Percentiles rank a stretch among this genome's conserved stretches.
Conservation (phyloP, 2,888 invertebrate species). For the Zaprionus lineosus region DNA sequence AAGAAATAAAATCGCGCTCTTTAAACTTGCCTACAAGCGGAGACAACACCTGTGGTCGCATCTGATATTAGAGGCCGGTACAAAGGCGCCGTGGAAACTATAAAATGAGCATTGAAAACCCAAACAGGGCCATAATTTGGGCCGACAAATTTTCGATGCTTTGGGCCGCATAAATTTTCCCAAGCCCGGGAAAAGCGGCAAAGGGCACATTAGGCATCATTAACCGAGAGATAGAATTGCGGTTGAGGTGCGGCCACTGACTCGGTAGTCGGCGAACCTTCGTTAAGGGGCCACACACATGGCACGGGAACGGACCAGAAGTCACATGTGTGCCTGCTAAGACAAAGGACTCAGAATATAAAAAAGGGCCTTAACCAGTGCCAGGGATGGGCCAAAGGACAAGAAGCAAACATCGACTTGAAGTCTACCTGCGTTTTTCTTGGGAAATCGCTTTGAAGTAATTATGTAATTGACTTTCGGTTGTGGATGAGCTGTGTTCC, state of each 20-base stretch:
- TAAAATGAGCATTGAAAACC: slow-evolving; percentile 40
- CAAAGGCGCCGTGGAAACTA: slow-evolving; percentile 57
- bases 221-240: slow-evolving; percentile 48
- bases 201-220: slow-evolving; percentile 67
- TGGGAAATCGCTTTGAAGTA: slow-evolving; percentile 69
- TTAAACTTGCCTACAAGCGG: slow-evolving; percentile 16
- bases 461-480: slow-evolving; percentile 70
- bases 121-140: slow-evolving; percentile 45
- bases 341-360: slow-evolving; percentile 7
- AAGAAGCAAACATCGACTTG: not conserved
- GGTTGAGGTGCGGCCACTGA: slow-evolving; percentile 56
- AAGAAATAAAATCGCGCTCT: slow-evolving; percentile 18
- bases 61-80: slow-evolving; percentile 6
- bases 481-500: slow-evolving; percentile 17
- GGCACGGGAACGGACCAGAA: slow-evolving; percentile 17
- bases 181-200: slow-evolving; percentile 39
- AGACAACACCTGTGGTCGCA: slow-evolving; percentile 44
- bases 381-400: slow-evolving; percentile 16
- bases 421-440: slow-evolving; percentile 53
- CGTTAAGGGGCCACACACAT: slow-evolving; percentile 52
- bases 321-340: slow-evolving; percentile 32
- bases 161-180: slow-evolving; percentile 61
- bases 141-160: slow-evolving; percentile 53
- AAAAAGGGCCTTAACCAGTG: too few species aligned
- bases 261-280: slow-evolving; percentile 1